phyloP scores from a whole-genome alignment of 1,140 invertebrate species.

The Myzus persicae region DNA sequence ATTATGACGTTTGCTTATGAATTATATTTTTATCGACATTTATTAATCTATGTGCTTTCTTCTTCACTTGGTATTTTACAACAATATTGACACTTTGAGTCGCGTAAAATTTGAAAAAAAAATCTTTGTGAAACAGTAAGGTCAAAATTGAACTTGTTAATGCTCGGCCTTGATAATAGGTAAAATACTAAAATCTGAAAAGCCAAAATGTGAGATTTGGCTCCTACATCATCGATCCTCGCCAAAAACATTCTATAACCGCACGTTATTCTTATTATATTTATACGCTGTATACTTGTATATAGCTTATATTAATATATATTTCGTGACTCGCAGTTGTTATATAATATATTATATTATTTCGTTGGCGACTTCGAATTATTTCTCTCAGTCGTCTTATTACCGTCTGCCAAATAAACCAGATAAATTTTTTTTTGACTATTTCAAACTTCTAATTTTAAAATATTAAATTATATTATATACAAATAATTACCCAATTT shows the following conservation, averaged over 20 bases:
- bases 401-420: not conserved
- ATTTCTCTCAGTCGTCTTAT: not conserved
- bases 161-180: not conserved
- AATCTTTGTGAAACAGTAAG: not conserved
- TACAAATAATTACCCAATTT: not conserved
- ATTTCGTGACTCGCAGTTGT: not conserved
- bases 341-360: not conserved
- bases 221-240: not conserved
- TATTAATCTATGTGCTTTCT: not conserved
- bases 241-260: not conserved
- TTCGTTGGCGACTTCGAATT: not conserved
- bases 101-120: not conserved
- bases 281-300: not conserved
- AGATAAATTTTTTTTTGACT: not conserved
- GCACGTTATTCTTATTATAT: not conserved
- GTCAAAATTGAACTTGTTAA: not conserved
- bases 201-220: not conserved
- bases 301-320: not conserved
- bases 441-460: not conserved
- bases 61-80: not conserved
- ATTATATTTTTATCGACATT: not conserved
- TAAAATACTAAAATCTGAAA: constrained; percentile 3
- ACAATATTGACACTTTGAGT: not conserved
- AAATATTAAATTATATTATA: not conserved
- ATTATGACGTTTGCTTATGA: not conserved